These are phyloP conservation scores for Acipenser oxyrinchus DNA, from an alignment of 2,797 vertebrate genomes.

Conservation along the genomic window DNA sequence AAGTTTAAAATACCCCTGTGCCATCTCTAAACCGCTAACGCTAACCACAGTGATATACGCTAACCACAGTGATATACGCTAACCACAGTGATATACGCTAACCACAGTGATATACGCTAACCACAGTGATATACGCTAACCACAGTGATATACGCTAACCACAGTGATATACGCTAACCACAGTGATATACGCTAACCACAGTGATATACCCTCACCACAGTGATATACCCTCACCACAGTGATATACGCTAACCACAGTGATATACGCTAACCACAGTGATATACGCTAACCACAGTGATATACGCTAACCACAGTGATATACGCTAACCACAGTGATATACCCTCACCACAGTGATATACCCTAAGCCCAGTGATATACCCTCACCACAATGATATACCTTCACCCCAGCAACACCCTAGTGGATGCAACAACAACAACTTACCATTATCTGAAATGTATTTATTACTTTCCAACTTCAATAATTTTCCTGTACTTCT, in stretches of 20 bases:
- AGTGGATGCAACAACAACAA: not conserved
- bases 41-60: too few species aligned
- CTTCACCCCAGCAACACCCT: not conserved
- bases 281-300: too few species aligned
- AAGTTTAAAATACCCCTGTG: too few species aligned
- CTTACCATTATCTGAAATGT: conserved; percentile 39
- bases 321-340: too few species aligned
- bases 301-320: too few species aligned
- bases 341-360: too few species aligned
- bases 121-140: not conserved
- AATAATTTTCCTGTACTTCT: conserved; percentile 32
- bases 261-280: too few species aligned
- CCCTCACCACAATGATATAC: not conserved
- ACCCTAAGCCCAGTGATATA: too few species aligned
- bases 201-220: not conserved
- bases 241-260: too few species aligned
- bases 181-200: too few species aligned
- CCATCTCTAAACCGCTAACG: too few species aligned
- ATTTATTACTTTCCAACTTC: conserved; percentile 14
- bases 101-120: not conserved
- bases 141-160: not conserved
- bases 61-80: too few species aligned
- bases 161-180: not conserved
- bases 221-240: not conserved
- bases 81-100: not conserved